Evolutionary conservation across 2,888 invertebrate species (phyloP).

Genomic region (Odontothrips loti): DNA sequence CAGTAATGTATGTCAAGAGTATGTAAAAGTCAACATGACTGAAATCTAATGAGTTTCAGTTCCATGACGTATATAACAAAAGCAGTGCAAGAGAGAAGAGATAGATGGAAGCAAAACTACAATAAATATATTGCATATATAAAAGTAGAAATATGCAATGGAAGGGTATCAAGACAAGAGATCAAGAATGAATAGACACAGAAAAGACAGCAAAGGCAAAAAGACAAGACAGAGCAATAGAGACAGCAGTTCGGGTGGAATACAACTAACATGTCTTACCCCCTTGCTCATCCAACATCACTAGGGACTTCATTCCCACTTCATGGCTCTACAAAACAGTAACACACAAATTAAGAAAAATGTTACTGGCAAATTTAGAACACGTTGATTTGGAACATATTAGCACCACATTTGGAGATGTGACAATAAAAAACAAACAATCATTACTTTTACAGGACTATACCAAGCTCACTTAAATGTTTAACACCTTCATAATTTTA

Average conservation of each 20-base stretch:
- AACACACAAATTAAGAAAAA: constrained; percentile 37
- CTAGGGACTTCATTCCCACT: constrained; percentile 98
- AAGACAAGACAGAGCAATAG: constrained; percentile 34
- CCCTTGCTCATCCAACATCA: constrained; percentile 99
- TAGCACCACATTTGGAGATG: too few relatives aligned
- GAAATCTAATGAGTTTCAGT: not conserved
- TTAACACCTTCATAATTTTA: too few relatives aligned
- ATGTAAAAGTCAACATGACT: not conserved
- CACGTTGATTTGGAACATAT: too few relatives aligned
- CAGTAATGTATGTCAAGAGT: not conserved
- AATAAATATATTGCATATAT: not conserved
- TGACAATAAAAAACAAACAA: too few relatives aligned
- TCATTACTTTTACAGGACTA: too few relatives aligned
- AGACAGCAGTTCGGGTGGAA: constrained; percentile 46
- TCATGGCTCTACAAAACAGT: constrained; percentile 92
- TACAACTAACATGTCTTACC: constrained; percentile 72
- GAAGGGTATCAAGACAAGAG: not conserved
- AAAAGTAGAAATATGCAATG: not conserved
- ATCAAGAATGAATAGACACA: not conserved
- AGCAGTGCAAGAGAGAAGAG: constrained; percentile 19
- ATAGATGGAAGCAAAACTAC: constrained; percentile 14
- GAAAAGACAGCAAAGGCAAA: not conserved
- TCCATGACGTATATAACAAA: constrained; percentile 7
- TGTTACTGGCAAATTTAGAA: not conserved
- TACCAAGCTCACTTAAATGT: too few relatives aligned